Evolutionary conservation across 1,140 invertebrate genomes (phyloP).

Genomic region (Plutomurus gul): DNA sequence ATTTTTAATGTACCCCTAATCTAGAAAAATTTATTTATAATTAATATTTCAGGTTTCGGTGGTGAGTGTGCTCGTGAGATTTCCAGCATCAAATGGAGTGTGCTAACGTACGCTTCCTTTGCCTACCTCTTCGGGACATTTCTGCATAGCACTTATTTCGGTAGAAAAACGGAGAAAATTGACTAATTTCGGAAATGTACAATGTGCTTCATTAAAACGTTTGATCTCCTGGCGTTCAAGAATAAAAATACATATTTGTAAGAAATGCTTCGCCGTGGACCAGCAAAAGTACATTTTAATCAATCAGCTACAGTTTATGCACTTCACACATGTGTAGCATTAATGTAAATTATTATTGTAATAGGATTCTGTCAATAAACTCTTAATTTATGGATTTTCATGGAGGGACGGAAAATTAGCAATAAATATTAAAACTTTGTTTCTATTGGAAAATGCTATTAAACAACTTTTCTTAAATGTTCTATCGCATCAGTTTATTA

Average conservation of each 20-base stretch:
- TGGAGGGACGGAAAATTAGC: too few relatives aligned
- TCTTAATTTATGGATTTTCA: too few relatives aligned
- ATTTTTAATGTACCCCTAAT: neutral
- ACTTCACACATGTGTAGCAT: too few relatives aligned
- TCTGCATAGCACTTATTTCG: slow-evolving; percentile 22
- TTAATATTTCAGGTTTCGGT: neutral
- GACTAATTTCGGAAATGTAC: neutral
- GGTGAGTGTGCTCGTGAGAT: slow-evolving; percentile 32
- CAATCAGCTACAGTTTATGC: too few relatives aligned
- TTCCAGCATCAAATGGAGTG: slow-evolving; percentile 37
- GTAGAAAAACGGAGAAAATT: neutral
- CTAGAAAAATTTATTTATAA: neutral
- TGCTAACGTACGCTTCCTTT: slow-evolving; percentile 19
- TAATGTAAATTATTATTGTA: too few relatives aligned
- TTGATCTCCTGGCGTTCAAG: neutral
- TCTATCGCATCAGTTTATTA: too few relatives aligned
- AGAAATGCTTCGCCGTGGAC: too few relatives aligned
- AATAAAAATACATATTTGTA: neutral
- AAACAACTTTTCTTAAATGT: too few relatives aligned
- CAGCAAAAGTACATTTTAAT: too few relatives aligned
- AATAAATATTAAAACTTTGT: too few relatives aligned
- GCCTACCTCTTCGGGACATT: slow-evolving; percentile 23
- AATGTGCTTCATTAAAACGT: neutral
- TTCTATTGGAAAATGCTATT: too few relatives aligned
- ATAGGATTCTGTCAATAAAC: too few relatives aligned